These are phyloP conservation scores for Pelvicachromis taeniatus DNA, from an alignment of 2,113 vertebrate genomes.

Conservation along the genomic window DNA sequence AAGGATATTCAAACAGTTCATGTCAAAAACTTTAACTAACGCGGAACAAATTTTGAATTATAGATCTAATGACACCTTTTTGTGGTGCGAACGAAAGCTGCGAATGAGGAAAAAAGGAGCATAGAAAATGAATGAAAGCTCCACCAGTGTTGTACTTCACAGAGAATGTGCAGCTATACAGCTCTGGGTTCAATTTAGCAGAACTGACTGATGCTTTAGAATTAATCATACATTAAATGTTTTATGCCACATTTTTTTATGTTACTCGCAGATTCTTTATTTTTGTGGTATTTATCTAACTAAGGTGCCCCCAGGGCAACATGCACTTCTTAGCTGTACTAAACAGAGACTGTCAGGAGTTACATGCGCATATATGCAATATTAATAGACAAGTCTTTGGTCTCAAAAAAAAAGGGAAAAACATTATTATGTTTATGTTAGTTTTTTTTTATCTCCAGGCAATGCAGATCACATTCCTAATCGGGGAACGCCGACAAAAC, in stretches of 20 bases:
- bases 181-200: background rate
- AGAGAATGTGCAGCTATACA: background rate
- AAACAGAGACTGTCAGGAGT: background rate
- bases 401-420: background rate
- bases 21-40: constrained; percentile 1
- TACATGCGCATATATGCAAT: background rate
- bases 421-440: background rate
- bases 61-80: background rate
- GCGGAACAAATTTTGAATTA: background rate
- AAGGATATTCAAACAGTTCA: background rate
- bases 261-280: background rate
- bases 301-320: background rate
- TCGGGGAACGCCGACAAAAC: background rate
- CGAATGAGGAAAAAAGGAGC: background rate
- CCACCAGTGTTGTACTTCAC: background rate
- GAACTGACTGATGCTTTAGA: background rate
- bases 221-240: constrained; percentile 6
- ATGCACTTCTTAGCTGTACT: background rate
- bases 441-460: background rate
- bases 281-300: background rate
- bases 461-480: background rate
- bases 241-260: background rate
- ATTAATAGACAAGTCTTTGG: background rate
- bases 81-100: background rate
- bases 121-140: background rate